Conservation (phyloP, 2,797 vertebrate genomes). For the Mareca strepera region DNA sequence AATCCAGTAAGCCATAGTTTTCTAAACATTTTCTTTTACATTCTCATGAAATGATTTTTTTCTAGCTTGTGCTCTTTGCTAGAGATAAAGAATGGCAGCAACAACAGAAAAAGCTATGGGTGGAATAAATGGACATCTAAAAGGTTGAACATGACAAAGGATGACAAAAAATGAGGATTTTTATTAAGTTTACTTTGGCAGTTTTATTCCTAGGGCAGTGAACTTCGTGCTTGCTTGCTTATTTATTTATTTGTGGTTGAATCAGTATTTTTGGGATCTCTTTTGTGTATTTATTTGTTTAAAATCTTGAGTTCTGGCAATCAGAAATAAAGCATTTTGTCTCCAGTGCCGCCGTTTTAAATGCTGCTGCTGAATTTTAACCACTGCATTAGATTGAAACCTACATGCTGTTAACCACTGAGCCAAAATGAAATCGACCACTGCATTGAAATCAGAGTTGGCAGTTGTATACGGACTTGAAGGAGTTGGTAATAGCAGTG, state of each 20-base stretch:
- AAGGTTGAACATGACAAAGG: slow-evolving; percentile 24
- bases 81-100: not conserved
- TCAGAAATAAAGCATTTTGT: slow-evolving; percentile 71
- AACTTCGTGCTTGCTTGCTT: slow-evolving; percentile 58
- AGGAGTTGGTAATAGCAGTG: slow-evolving; percentile 77
- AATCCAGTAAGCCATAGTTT: not conserved
- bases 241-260: slow-evolving; percentile 60
- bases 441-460: slow-evolving; percentile 82
- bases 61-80: not conserved
- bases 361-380: slow-evolving; percentile 82
- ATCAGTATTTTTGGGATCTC: slow-evolving; percentile 54
- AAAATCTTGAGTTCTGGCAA: slow-evolving; percentile 72
- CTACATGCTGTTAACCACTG: slow-evolving; percentile 83
- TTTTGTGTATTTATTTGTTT: slow-evolving; percentile 73
- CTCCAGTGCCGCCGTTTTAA: slow-evolving; percentile 69
- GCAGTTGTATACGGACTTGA: slow-evolving; percentile 77
- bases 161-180: slow-evolving; percentile 32
- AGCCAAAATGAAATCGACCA: slow-evolving; percentile 83
- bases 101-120: not conserved
- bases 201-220: slow-evolving; percentile 18
- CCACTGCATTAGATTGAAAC: slow-evolving; percentile 81
- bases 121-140: slow-evolving; percentile 48
- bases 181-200: slow-evolving; percentile 63
- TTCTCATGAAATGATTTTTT: not conserved
- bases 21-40: not conserved